These are phyloP conservation scores for Hoplostethus mediterraneus DNA, from an alignment of 2,797 vertebrate species.

Conservation along the genomic window DNA sequence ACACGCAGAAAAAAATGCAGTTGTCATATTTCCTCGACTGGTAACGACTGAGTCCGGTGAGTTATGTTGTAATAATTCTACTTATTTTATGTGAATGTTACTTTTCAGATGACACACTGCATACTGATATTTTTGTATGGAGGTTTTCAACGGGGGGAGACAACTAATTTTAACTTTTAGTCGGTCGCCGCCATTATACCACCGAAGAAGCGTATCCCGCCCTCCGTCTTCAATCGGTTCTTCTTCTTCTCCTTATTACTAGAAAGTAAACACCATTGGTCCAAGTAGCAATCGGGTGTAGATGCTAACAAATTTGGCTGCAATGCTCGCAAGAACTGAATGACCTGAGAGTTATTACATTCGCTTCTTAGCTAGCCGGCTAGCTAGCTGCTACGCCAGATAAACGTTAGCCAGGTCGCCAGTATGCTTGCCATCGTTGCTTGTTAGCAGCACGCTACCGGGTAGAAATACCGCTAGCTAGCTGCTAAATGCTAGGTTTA, in stretches of 20 bases:
- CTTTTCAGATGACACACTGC: conserved; percentile 8
- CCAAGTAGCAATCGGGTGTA: conserved; percentile 56
- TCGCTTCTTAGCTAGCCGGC: conserved; percentile 35
- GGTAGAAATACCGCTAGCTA: conserved; percentile 26
- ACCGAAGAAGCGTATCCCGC: conserved; percentile 88
- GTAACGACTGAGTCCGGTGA: conserved; percentile 72
- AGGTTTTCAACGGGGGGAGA: conserved; percentile 85
- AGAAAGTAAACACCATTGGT: conserved; percentile 68
- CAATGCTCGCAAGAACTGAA: neutral
- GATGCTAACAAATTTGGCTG: conserved; percentile 19
- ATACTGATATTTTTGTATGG: conserved; percentile 34
- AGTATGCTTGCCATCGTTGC: conserved; percentile 69
- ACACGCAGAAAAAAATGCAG: conserved; percentile 66
- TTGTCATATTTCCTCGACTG: conserved; percentile 69
- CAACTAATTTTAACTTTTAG: conserved; percentile 77
- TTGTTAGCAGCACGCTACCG: conserved; percentile 35
- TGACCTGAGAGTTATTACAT: neutral
- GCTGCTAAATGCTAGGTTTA: conserved; percentile 29
- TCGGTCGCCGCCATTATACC: conserved; percentile 85
- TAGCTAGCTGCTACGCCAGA: conserved; percentile 36
- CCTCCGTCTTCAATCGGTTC: conserved; percentile 78
- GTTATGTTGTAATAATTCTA: conserved; percentile 54
- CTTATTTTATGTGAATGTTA: conserved; percentile 1
- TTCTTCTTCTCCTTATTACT: conserved; percentile 71
- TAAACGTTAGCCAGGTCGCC: conserved; percentile 57